A percentile compares a stretch with the other conserved stretches of the same genome.
Conservation (phyloP, 2,113 vertebrate genomes). For the Perca schrenkii region DNA sequence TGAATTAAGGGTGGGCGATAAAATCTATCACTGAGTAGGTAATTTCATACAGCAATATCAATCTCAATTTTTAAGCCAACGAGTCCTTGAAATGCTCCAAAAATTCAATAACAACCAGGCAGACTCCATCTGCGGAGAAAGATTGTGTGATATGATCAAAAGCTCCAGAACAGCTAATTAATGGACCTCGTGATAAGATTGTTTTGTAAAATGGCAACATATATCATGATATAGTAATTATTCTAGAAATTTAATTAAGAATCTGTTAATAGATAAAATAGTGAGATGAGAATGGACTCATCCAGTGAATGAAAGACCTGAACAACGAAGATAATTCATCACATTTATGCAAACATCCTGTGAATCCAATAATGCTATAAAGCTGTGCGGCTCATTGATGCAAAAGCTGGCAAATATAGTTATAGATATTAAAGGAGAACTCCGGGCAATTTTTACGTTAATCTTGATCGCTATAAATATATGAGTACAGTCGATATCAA, state of each 20-base stretch:
- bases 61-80: not conserved
- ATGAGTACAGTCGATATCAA: no score
- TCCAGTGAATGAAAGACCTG: conserved; percentile 1
- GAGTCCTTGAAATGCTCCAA: conserved; percentile 14
- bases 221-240: not conserved
- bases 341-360: not conserved
- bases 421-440: conserved; percentile 10
- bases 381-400: not conserved
- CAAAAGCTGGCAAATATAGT: not conserved
- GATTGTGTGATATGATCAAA: not conserved
- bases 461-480: no score
- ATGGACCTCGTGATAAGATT: not conserved
- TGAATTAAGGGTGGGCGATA: not conserved
- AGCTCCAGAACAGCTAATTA: not conserved
- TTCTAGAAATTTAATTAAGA: not conserved
- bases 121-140: conserved; percentile 13
- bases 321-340: not conserved
- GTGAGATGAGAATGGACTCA: not conserved
- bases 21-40: not conserved
- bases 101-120: not conserved
- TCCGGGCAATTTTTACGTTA: no score
- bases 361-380: not conserved
- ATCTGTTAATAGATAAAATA: not conserved
- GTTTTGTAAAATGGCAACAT: not conserved
- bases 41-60: not conserved